These are phyloP conservation scores for Elgonia sp. DNA, from an alignment of 2,888 invertebrate species.

Conservation along the genomic window DNA sequence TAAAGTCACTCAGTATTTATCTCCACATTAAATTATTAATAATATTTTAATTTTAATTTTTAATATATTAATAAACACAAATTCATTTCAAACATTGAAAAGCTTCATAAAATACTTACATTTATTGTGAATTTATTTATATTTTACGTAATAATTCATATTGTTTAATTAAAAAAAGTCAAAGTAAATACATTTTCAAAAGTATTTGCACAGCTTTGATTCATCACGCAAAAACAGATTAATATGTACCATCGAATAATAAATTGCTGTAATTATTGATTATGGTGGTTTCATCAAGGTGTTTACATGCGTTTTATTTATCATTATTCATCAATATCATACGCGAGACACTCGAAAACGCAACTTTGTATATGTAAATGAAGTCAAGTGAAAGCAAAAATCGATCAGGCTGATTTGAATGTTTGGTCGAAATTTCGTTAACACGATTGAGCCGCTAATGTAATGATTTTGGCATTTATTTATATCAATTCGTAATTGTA, in stretches of 20 bases:
- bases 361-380: slow-evolving; percentile 8
- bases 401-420: slow-evolving; percentile 1
- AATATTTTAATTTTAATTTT: too few relatives aligned
- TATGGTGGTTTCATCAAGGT: not conserved
- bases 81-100: too few relatives aligned
- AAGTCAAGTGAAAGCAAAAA: slow-evolving; percentile 21
- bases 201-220: not conserved
- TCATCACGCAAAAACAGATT: slow-evolving; percentile 17
- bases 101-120: too few relatives aligned
- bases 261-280: slow-evolving; percentile 46
- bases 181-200: too few relatives aligned
- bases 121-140: too few relatives aligned
- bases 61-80: too few relatives aligned
- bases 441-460: not conserved
- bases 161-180: too few relatives aligned
- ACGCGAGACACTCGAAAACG: slow-evolving; percentile 25
- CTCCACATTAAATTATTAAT: too few relatives aligned
- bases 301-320: slow-evolving; percentile 50
- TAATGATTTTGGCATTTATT: slow-evolving; percentile 9
- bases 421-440: not conserved
- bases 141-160: too few relatives aligned
- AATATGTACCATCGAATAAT: slow-evolving; percentile 36
- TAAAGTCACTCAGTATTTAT: too few relatives aligned
- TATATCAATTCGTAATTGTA: slow-evolving; percentile 11
- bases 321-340: slow-evolving; percentile 29